Evolutionary conservation across 2,888 invertebrate genomes (phyloP), one percentile per base, ranked within the genome.

Genomic region (Trissolcus japonicus): DNA sequence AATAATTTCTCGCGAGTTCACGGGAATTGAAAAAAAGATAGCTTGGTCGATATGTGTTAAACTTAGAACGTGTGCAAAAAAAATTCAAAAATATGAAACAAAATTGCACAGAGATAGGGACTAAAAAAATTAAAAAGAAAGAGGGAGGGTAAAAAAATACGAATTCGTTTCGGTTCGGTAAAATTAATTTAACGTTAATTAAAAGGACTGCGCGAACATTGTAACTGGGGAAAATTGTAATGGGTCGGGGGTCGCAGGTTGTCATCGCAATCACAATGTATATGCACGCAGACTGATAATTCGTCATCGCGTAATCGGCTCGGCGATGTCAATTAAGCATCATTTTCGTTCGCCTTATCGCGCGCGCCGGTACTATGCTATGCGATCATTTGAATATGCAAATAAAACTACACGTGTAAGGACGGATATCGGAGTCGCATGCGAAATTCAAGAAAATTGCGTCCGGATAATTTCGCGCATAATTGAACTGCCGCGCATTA

Each of bases 401-500:
- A 76, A 76, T 71, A 75, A 75, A 68, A 75, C 48, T 63, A 66
- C 61, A 71, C 71, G 71, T 54, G 76, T 60, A 67, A 76, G 51
- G 48, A 67, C 56, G 76, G 71, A 63, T 63, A 63, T 63, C 48
- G 41, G 21, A 56, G 62, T 60, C 65, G 65, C 55, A 53, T 56
- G 17, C 55, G 53, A 65, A 57, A 43, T 46, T 16, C 43, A 69
- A 67, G 60, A 72, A 66, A 66, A 67, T 60, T 67, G 62, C 57
- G 57, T 46, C 53, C 59, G 59, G 53, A 65, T 76, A 65, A 71
- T 71, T 61, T 66, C 56, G 57, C 65, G 76, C 63, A 65, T 67
- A 77, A 77, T 73, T 63, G 54, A 67, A 54, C 59, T 11, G 62
- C 21, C 51, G 61, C 61, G 41, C 56, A 72, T 76, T 72, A 67